Conservation (phyloP, 2,888 invertebrate species). For the Papilio elwesi region DNA sequence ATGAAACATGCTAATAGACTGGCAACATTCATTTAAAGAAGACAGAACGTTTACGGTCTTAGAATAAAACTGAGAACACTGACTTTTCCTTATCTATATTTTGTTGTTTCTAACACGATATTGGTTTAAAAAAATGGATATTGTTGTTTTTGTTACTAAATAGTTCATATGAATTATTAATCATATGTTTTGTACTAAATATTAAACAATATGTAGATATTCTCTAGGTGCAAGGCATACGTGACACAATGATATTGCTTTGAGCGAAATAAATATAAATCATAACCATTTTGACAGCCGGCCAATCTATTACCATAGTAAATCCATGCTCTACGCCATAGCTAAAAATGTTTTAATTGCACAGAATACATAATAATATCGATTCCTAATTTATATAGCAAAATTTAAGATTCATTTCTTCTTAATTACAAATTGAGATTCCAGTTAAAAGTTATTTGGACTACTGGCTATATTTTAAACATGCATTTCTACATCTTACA, state of each 20-base stretch:
- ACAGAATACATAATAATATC: conserved; percentile 13
- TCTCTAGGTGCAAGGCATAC: no score
- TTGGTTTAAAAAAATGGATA: no score
- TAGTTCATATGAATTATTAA: no score
- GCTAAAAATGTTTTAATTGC: conserved; percentile 1
- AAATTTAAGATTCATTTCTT: conserved; percentile 12
- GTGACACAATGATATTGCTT: no score
- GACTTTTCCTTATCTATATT: no score
- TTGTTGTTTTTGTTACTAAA: no score
- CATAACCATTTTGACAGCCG: neutral
- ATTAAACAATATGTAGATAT: no score
- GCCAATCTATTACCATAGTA: neutral
- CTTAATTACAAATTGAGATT: conserved; percentile 20
- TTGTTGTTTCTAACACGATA: no score
- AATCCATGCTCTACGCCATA: neutral
- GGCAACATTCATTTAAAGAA: neutral
- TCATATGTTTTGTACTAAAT: no score
- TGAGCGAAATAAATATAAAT: no score
- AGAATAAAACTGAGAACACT: no score
- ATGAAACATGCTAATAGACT: neutral
- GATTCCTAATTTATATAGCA: neutral
- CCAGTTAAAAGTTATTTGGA: neutral
- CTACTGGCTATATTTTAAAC: conserved; percentile 1
- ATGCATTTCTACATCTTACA: conserved; percentile 16
- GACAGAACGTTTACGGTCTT: neutral